Evolutionary conservation across 2,888 invertebrate species (phyloP).

Genomic region (Acrobeloides nanus): DNA sequence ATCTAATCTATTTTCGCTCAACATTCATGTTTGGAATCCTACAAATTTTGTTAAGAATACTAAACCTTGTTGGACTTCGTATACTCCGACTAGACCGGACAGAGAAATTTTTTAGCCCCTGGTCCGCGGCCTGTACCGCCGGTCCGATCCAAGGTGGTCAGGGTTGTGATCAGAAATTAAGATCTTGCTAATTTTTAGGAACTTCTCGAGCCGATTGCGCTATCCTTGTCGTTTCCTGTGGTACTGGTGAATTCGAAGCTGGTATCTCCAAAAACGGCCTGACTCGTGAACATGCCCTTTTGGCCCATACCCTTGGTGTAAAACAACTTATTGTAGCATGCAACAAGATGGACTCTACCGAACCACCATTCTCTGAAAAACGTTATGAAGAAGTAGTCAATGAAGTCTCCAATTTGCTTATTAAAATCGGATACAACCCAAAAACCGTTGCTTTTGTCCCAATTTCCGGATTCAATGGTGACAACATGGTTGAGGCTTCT

Average conservation of each 20-base stretch:
- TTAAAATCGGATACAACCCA: conserved; percentile 99
- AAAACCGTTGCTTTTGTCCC: conserved; percentile 94
- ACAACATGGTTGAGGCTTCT: conserved; percentile 96
- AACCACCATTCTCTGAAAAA: conserved; percentile 84
- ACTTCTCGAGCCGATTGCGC: conserved; percentile 78
- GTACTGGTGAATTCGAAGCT: conserved; percentile 98
- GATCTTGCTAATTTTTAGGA: conserved; percentile 24
- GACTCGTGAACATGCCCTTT: conserved; percentile 94
- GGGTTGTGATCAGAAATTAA: too few species aligned
- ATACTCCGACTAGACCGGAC: too few species aligned
- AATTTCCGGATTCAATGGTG: conserved; percentile 99
- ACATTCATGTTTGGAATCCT: too few species aligned
- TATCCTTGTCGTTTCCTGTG: conserved; percentile 94
- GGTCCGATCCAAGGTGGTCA: too few species aligned
- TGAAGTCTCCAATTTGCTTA: conserved; percentile 83
- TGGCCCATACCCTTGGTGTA: conserved; percentile 81
- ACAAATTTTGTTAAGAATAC: too few species aligned
- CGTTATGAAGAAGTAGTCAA: conserved; percentile 99
- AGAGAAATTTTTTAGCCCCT: too few species aligned
- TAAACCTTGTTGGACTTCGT: too few species aligned
- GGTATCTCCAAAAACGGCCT: conserved; percentile 99
- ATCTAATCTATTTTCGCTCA: too few species aligned
- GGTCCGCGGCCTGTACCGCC: too few species aligned
- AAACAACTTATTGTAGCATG: conserved; percentile 98
- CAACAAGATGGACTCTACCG: conserved; percentile 99